A percentile compares a stretch with the other conserved stretches of the same genome.
Conservation (phyloP, 2,888 invertebrate species). For the Hypena proboscidalis region DNA sequence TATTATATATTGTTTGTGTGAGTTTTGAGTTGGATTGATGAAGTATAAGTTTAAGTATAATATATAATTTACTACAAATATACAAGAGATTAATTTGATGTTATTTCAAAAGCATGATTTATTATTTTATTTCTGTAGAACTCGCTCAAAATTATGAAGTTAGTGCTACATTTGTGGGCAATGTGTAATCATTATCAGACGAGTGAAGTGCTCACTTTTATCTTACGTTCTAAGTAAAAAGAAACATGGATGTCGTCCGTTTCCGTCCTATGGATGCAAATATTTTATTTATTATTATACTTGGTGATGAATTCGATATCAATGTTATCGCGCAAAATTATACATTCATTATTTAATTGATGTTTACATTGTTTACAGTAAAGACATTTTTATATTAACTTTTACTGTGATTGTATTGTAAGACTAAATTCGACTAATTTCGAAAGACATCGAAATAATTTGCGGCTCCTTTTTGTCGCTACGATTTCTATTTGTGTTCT, state of each 20-base stretch:
- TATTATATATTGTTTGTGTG: slow-evolving; percentile 30
- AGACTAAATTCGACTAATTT: slow-evolving; percentile 34
- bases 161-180: slow-evolving; percentile 11
- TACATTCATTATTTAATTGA: slow-evolving; percentile 16
- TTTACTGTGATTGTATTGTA: slow-evolving; percentile 42
- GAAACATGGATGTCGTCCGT: slow-evolving; percentile 39
- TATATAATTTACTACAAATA: too few species aligned
- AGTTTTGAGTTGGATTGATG: slow-evolving; percentile 10
- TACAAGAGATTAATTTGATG: too few species aligned
- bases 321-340: slow-evolving; percentile 35
- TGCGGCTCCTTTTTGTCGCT: slow-evolving; percentile 14
- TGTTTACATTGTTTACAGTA: slow-evolving; percentile 12
- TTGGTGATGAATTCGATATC: slow-evolving; percentile 21
- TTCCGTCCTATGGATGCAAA: slow-evolving; percentile 60
- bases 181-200: background rate
- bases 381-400: slow-evolving; percentile 20
- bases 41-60: slow-evolving; percentile 6
- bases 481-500: slow-evolving; percentile 24
- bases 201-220: slow-evolving; percentile 15
- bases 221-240: slow-evolving; percentile 36
- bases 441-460: slow-evolving; percentile 34
- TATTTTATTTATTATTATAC: slow-evolving; percentile 41
- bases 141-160: slow-evolving; percentile 32
- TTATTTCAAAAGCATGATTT: background rate
- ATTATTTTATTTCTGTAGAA: slow-evolving; percentile 17